Evolutionary conservation across 2,888 invertebrate genomes (phyloP), one percentile per base, ranked within the genome.

Genomic region (Epiblema foenella): DNA sequence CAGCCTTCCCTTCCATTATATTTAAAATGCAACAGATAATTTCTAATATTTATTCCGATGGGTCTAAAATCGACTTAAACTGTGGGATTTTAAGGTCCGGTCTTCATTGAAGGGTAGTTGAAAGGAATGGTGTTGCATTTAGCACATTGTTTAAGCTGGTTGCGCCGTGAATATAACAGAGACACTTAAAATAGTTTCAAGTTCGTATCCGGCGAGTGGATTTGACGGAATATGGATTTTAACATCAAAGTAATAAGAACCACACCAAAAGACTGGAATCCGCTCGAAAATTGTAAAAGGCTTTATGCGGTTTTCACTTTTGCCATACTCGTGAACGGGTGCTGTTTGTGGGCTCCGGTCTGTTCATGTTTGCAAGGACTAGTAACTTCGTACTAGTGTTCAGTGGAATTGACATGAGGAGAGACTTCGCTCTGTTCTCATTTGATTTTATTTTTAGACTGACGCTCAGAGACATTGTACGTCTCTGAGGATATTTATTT

Each of bases 131-230:
- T 69, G 18, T 18, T 58, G 56, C 39, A 29, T 51, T 17, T n/a
- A 17, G 5, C 39, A 20, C 29, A 70, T 70, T 70, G 65, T 70
- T 65, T 54, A 20, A 52, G 33, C 58, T 59, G 33, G 58, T 18
- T 64, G 15, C 39, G 10, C 18, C 39, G 52, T 42, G 64, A 59
- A 69, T 52, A 52, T 65, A 39, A 54, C 49, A n/a, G n/a, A 3
- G 56, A 18, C 49, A 39, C 39, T 54, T 64, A 51, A 49, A 63
- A 63, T 64, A 69, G n/a, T n/a, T n/a, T 69, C 58, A 51, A 11
- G 69, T 29, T 58, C 29, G 3, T 20, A 56, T 12, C 65, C 29
- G 18, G 29, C n/a, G n/a, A n/a, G n/a, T n/a, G n/a, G n/a, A n/a
- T n/a, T n/a, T n/a, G n/a, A n/a, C n/a, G n/a, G n/a, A n/a, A n/a